Base-by-base conservation (phyloP, 1,140 invertebrate genomes). In the Caenorhabditis inopinata region DNA sequence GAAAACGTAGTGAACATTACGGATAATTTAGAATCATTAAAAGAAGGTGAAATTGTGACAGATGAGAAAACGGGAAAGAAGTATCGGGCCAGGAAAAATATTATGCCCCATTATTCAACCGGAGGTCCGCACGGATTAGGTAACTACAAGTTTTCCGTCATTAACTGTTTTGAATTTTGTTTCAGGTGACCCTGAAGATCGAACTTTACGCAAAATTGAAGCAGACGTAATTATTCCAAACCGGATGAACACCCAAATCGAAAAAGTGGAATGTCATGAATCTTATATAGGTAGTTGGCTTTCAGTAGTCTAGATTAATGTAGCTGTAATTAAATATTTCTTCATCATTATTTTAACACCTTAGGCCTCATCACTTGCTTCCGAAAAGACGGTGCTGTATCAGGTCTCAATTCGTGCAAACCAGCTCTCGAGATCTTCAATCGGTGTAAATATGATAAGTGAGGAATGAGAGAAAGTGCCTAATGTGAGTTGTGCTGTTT, bases 191-290 rank as follows among this genome's bases (percentile, higher is more conserved):
- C 87, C 86, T 29, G 81, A 87, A 23, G 86, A 87, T 78, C 62
- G 79, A 47, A 80, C 81, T 25, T 74, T 87, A n/a, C 76, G 85
- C 2, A 76, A 78, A 78, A 85, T 87, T 14, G 85, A 87, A 49
- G 83, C 82, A 21, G 83, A 88, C 58, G 83, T 88, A 11, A 58
- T 87, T 32, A 88, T 87, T 74, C 85, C 85, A 16, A 86, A 87
- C 29, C 27, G 84, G 74, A 88, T 87, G 85, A 86, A 85, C 74
- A 83, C 83, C 38, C 49, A 48, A 35, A 84, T 86, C 18, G 83
- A 84, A 53, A 73, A 46, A 62, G 85, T 78, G 9, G 81, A 76
- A 38, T 83, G 84, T 38, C 79, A 81, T 74, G 80, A 77, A 25
- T 42, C 35, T 3, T 81, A 80, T 82, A 7, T 86, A 74, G 74